Evolutionary conservation across 2,113 vertebrate genomes (phyloP), one percentile per base, ranked within the genome.

Genomic region (Penelope pileata): DNA sequence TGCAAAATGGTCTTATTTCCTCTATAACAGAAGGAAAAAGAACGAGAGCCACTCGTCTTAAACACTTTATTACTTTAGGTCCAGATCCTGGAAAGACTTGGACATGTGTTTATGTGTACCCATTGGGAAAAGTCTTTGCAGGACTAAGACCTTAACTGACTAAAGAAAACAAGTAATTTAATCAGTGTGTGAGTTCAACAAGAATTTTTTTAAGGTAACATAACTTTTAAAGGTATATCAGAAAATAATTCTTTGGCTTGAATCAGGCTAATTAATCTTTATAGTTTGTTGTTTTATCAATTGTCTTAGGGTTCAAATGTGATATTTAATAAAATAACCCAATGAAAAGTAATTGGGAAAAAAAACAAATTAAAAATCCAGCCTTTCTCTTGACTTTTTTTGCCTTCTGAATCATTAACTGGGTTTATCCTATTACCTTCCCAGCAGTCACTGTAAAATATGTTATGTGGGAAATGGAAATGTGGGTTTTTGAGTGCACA

Each of bases 41-140:
- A 85, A 63, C 53, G 56, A 90, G 54, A 54, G 23, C 53, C 5
- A 23, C 38, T 85, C 3, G n/a, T 58, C 27, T 76, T 73, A 51
- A 89, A 79, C 4, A 9, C 43, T 59, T 83, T 16, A 58, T 84
- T 86, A 24, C 56, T 83, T 74, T 42, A 67, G 29, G 29, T 91
- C 45, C 29, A 3, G 29, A 63, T 89, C 36, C 48, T 94, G 87
- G 34, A 73, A 95, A 85, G 78, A 74, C 53, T 91, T 94, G 67
- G 58, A 53, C 2, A 8, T 80, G 45, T 83, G 54, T 76, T 92
- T 87, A 38, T 3, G 1, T 85, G 73, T 85, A 76, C 17, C n/a
- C 45, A 11, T 87, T 90, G 36, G 91, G 53, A 92, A 92, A 96
- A 89, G 84, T 91, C 89, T 93, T 93, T 87, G 70, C 62, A 77